These are phyloP conservation scores for Oncorhynchus nerka DNA, from an alignment of 2,113 vertebrate genomes.

Conservation along the genomic window DNA sequence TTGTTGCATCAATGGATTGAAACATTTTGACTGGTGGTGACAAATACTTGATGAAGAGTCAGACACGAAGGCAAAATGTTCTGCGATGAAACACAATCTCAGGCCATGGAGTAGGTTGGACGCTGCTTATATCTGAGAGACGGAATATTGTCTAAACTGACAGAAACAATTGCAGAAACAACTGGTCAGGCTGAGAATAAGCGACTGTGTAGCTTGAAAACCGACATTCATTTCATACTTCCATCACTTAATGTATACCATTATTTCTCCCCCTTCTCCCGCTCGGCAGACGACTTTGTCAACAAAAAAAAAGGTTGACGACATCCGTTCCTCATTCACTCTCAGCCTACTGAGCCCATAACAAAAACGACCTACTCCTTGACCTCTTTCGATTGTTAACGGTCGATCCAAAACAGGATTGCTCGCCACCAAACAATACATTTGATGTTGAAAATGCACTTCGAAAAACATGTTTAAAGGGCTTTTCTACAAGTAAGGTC, in stretches of 20 bases:
- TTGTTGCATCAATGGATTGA: conserved; percentile 14
- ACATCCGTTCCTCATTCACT: too few species aligned
- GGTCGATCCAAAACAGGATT: too few species aligned
- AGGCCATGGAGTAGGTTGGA: neutral
- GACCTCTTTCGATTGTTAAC: neutral
- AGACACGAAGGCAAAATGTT: neutral
- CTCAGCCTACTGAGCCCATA: neutral
- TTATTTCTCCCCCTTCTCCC: too few species aligned
- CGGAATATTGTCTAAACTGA: neutral
- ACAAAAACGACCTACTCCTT: neutral
- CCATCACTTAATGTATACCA: too few species aligned
- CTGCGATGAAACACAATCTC: neutral
- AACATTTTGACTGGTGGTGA: neutral
- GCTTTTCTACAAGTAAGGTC: too few species aligned
- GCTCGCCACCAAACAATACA: neutral
- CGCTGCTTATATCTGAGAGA: neutral
- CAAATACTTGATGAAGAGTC: neutral
- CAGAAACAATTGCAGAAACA: neutral
- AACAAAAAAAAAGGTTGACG: too few species aligned
- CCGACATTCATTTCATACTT: neutral
- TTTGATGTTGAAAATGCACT: neutral
- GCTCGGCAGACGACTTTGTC: too few species aligned
- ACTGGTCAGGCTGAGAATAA: neutral
- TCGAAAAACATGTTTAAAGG: neutral
- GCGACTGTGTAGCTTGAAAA: neutral